Conservation (phyloP, 2,888 invertebrate genomes). For the Mesorhabditis spiculigera region DNA sequence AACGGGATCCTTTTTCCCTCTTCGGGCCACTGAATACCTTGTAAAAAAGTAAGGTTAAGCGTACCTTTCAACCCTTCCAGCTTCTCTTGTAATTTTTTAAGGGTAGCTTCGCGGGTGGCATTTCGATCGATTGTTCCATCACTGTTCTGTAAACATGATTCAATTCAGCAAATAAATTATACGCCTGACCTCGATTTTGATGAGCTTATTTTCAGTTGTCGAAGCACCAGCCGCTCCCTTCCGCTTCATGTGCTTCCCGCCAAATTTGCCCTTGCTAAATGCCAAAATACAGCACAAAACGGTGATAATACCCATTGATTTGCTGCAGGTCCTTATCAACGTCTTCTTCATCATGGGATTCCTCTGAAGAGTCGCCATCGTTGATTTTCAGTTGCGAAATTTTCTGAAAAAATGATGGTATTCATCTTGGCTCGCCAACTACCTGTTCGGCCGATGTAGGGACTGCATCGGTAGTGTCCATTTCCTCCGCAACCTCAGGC, state of each 20-base stretch:
- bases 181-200: neutral
- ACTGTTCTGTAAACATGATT: neutral
- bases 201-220: constrained; percentile 8
- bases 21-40: neutral
- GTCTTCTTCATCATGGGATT: too few relatives aligned
- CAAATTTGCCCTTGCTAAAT: too few relatives aligned
- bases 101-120: constrained; percentile 29
- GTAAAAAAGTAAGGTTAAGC: neutral
- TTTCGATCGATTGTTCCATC: constrained; percentile 26
- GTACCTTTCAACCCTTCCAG: neutral
- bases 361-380: too few relatives aligned
- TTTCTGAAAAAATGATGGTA: too few relatives aligned
- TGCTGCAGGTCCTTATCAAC: too few relatives aligned
- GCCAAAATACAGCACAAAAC: too few relatives aligned
- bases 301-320: too few relatives aligned
- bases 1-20: constrained; percentile 14
- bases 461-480: too few relatives aligned
- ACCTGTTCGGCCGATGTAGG: too few relatives aligned
- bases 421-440: too few relatives aligned
- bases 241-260: constrained; percentile 10
- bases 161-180: neutral
- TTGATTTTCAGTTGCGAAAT: too few relatives aligned
- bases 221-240: constrained; percentile 7
- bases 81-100: constrained; percentile 15
- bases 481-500: constrained; percentile 12